Evolutionary conservation across 2,888 invertebrate species (phyloP).

Genomic region (Lepidochitona cinerea): DNA sequence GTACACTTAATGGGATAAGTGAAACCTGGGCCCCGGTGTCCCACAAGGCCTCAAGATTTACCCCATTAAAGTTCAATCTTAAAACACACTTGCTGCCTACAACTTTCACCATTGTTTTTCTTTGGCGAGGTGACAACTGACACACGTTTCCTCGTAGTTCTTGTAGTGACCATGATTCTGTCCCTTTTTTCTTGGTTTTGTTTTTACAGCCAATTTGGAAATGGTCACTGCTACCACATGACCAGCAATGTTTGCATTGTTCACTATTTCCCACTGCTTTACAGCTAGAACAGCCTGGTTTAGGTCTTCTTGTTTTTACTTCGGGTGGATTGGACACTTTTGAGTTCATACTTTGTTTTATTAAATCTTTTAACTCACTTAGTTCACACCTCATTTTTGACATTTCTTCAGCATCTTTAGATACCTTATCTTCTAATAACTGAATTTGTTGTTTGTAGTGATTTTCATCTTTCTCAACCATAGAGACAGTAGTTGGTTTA

Average conservation of each 20-base stretch:
- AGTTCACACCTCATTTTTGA: too few relatives aligned
- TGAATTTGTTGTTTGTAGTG: too few relatives aligned
- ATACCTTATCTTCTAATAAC: too few relatives aligned
- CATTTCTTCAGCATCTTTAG: too few relatives aligned
- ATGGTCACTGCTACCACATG: neutral
- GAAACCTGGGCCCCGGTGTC: conserved; percentile 4
- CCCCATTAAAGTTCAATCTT: neutral
- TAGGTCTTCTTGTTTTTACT: neutral
- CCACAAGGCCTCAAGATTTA: neutral
- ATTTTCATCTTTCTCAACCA: too few relatives aligned
- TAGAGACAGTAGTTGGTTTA: too few relatives aligned
- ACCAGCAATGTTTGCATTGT: neutral
- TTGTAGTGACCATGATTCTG: neutral
- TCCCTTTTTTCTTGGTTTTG: neutral
- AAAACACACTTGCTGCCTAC: neutral
- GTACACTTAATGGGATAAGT: neutral
- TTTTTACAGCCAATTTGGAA: neutral
- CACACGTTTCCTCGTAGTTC: neutral
- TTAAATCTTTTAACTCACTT: too few relatives aligned
- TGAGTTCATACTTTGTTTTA: too few relatives aligned
- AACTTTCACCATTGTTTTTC: neutral
- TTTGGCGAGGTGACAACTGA: neutral
- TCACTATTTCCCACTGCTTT: too few relatives aligned
- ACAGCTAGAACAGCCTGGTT: neutral
- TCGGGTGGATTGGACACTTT: too few relatives aligned